phyloP scores from a whole-genome alignment of 2,113 vertebrate genomes.

The Chrysochloris asiatica region DNA sequence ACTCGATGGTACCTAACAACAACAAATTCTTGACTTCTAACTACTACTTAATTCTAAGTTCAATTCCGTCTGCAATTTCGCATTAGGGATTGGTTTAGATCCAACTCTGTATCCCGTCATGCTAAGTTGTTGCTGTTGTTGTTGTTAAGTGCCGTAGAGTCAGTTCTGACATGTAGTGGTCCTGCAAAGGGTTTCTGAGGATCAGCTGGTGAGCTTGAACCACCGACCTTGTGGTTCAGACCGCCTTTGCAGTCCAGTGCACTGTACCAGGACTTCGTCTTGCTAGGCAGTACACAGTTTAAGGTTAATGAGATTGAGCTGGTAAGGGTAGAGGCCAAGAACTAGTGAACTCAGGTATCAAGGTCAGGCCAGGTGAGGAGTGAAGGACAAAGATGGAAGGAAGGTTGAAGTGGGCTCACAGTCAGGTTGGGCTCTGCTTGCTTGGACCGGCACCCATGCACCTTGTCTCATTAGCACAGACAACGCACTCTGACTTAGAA shows the following conservation, averaged over 20 bases:
- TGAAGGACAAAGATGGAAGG: neutral
- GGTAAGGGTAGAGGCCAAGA: neutral
- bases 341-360: neutral
- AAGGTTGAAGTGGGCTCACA: neutral
- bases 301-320: neutral
- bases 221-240: no score
- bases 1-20: no score
- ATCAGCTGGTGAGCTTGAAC: no score
- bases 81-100: neutral
- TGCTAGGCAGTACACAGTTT: neutral
- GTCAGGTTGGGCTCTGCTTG: neutral
- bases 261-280: neutral
- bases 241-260: no score
- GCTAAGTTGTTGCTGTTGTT: no score
- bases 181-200: no score
- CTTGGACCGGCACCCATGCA: neutral
- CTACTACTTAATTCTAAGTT: neutral
- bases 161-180: no score
- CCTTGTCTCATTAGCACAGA: neutral
- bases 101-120: neutral
- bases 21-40: neutral
- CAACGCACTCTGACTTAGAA: neutral
- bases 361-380: neutral
- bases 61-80: neutral
- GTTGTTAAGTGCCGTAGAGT: no score